Percentiles rank a stretch among this genome's conserved stretches.
Conservation (phyloP, 2,797 vertebrate species). For the Sardinella longiceps region DNA sequence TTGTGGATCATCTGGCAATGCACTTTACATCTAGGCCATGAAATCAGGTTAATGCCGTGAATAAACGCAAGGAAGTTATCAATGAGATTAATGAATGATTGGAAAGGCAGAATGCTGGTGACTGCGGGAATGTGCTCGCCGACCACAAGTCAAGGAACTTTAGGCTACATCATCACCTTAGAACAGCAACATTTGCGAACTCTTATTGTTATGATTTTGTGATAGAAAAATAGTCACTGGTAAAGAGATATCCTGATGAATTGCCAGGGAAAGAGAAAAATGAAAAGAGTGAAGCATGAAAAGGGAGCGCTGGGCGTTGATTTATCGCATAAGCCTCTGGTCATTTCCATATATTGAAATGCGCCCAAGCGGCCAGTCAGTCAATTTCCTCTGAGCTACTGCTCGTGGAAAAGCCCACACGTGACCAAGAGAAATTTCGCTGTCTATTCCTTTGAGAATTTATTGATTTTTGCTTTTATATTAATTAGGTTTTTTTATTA, state of each 20-base stretch:
- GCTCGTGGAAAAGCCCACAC: slow-evolving; percentile 75
- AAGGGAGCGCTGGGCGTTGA: slow-evolving; percentile 74
- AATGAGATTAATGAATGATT: not conserved
- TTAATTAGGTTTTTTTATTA: slow-evolving; percentile 3
- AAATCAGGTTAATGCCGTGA: slow-evolving; percentile 4
- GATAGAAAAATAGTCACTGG: slow-evolving; percentile 30
- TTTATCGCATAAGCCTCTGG: slow-evolving; percentile 82
- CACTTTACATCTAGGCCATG: not conserved
- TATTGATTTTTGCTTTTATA: slow-evolving; percentile 22
- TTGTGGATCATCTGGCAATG: not conserved
- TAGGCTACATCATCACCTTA: slow-evolving; percentile 1
- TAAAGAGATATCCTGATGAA: slow-evolving; percentile 42
- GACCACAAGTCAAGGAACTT: not conserved
- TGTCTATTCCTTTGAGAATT: slow-evolving; percentile 38
- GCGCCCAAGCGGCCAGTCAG: slow-evolving; percentile 81
- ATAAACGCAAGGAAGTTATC: not conserved
- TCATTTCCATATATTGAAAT: slow-evolving; percentile 88
- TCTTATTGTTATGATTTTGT: not conserved
- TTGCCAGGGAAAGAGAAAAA: slow-evolving; percentile 39
- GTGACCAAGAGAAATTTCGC: slow-evolving; percentile 68
- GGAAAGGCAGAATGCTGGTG: not conserved
- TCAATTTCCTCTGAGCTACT: slow-evolving; percentile 82
- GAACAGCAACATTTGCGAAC: not conserved
- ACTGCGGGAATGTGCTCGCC: not conserved
- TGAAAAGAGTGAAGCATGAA: slow-evolving; percentile 53